Evolutionary conservation across 2,888 invertebrate species (phyloP).

Genomic region (Lamellibrachia satsuma): DNA sequence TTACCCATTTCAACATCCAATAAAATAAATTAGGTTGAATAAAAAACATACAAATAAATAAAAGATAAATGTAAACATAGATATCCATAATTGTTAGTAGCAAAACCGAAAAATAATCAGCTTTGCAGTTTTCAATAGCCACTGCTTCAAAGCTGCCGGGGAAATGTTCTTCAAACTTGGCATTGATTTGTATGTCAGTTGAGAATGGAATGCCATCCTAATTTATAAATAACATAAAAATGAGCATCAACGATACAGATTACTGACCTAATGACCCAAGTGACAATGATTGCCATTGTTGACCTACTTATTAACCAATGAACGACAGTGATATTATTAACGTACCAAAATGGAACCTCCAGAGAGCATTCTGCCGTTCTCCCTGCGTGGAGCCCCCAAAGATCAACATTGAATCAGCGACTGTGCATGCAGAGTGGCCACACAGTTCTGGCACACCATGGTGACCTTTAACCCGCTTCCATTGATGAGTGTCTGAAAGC

Average conservation of each 20-base stretch:
- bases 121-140: too few relatives aligned
- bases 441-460: constrained; percentile 33
- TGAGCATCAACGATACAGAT: background rate
- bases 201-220: too few relatives aligned
- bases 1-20: background rate
- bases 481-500: constrained; percentile 14
- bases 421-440: constrained; percentile 35
- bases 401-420: constrained; percentile 34
- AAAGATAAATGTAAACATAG: too few relatives aligned
- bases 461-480: constrained; percentile 30
- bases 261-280: background rate
- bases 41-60: too few relatives aligned
- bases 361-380: constrained; percentile 29
- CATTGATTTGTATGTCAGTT: too few relatives aligned
- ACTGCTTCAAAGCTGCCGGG: too few relatives aligned
- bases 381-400: constrained; percentile 36
- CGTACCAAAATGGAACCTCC: constrained; percentile 35
- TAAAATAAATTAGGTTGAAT: too few relatives aligned
- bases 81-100: too few relatives aligned
- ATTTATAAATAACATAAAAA: background rate
- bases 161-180: too few relatives aligned
- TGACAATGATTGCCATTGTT: too few relatives aligned
- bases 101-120: too few relatives aligned
- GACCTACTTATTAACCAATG: background rate
- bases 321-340: background rate